Conservation (phyloP, 2,797 vertebrate genomes). For the Rhinoraja longicauda region DNA sequence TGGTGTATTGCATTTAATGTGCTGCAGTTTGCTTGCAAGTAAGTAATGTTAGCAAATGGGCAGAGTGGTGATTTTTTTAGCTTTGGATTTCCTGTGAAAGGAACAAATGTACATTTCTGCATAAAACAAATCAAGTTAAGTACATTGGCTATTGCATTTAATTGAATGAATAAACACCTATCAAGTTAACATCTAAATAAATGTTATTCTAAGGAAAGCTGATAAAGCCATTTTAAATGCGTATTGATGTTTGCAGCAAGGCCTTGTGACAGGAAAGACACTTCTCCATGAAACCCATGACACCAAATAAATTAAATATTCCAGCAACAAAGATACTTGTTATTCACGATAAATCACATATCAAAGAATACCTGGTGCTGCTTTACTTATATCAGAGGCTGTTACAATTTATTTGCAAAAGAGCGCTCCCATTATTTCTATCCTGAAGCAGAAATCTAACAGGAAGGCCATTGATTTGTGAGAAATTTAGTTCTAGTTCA, state of each 20-base stretch:
- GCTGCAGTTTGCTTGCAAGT: not conserved
- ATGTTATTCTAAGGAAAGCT: constrained; percentile 2
- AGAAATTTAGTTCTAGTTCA: not conserved
- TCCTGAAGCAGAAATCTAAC: not conserved
- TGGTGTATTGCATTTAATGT: not conserved
- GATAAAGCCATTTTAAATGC: not conserved
- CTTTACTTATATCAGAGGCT: not conserved
- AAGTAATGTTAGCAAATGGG: not conserved
- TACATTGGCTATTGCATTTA: not conserved
- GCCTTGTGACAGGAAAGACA: not conserved
- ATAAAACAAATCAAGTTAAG: not conserved
- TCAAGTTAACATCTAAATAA: not conserved
- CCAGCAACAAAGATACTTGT: not conserved
- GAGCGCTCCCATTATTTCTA: not conserved
- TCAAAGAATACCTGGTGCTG: not conserved
- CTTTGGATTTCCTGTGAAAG: not conserved
- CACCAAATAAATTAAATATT: no score
- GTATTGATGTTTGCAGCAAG: not conserved
- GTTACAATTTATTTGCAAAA: not conserved
- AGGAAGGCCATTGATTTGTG: not conserved
- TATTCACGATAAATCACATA: not conserved
- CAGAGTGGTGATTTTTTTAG: not conserved
- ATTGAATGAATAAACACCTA: not conserved
- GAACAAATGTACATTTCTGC: not conserved
- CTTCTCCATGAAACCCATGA: not conserved